Evolutionary conservation across 2,797 vertebrate species (phyloP).

Genomic region (Cossypha polioptera): DNA sequence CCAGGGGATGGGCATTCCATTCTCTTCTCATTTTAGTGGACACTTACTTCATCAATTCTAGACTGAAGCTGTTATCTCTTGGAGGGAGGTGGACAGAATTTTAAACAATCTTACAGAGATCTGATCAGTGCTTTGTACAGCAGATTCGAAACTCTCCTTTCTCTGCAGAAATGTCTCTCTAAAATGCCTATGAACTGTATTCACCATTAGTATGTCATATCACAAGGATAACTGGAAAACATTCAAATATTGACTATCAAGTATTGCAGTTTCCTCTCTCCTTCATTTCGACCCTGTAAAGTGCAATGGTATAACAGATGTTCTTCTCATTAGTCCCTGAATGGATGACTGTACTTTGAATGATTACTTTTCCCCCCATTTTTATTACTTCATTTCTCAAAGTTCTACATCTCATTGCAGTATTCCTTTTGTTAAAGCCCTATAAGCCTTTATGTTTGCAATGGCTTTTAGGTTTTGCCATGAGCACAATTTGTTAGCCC

Average conservation of each 20-base stretch:
- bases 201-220: background rate
- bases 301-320: background rate
- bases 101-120: background rate
- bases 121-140: background rate
- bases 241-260: background rate
- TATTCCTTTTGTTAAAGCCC: background rate
- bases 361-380: background rate
- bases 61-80: background rate
- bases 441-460: background rate
- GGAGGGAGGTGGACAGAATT: background rate
- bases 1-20: background rate
- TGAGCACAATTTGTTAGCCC: fast-evolving
- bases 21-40: background rate
- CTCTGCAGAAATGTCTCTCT: background rate
- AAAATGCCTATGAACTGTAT: background rate
- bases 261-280: background rate
- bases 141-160: background rate
- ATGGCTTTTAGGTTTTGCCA: background rate
- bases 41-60: background rate
- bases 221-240: background rate
- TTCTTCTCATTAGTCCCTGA: background rate
- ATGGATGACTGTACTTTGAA: background rate
- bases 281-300: background rate
- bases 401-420: background rate
- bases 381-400: background rate